Evolutionary conservation across 2,797 vertebrate species (phyloP), one percentile per base, ranked within the genome.

Genomic region (Phrynocephalus guinanensis): DNA sequence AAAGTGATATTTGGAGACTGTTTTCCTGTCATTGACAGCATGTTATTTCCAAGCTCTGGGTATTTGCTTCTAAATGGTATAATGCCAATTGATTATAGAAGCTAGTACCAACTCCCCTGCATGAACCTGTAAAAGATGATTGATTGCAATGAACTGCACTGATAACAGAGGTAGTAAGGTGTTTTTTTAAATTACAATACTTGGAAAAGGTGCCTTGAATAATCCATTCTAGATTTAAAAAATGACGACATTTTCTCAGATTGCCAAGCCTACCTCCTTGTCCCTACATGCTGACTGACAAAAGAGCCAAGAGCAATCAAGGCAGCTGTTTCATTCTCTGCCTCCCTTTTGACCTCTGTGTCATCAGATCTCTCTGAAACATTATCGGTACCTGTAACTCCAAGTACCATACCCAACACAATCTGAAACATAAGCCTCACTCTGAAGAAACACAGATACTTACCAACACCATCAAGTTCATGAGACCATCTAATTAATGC

Each of bases 341-440:
- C 88, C 67, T 85, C 88, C 80, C 87, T 92, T 82, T 68, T 88
- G 92, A 95, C 90, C 89, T 93, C 83, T 48, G 66, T 84, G 88
- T 38, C 90, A 93, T 6, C 71, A 84, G 56, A 82, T 90, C 79
- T 86, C 79, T 92, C 84, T 83, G 86, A 91, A 95, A 93, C 73
- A 86, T 83, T 72, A 90, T 87, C 88, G 28, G 44, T 13, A 83
- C 79, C 91, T 72, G 84, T 82, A 95, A 56, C 70, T 93, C 82
- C 33, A 76, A 93, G 87, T 80, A 89, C 63, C 85, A 84, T 70
- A 5, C 85, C 86, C 67, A 56, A 93, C 92, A 88, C 83, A 90
- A 79, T 33, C 15, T 84, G 90, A 92, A 93, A 93, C 77, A 77
- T 71, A 78, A 93, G 91, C 89, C 71, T 84, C 71, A 50, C 85